Percentiles rank a stretch among this genome's conserved stretches.
These are phyloP conservation scores for Lochmaea crataegi DNA, from an alignment of 2,888 invertebrate species.

Conservation along the genomic window DNA sequence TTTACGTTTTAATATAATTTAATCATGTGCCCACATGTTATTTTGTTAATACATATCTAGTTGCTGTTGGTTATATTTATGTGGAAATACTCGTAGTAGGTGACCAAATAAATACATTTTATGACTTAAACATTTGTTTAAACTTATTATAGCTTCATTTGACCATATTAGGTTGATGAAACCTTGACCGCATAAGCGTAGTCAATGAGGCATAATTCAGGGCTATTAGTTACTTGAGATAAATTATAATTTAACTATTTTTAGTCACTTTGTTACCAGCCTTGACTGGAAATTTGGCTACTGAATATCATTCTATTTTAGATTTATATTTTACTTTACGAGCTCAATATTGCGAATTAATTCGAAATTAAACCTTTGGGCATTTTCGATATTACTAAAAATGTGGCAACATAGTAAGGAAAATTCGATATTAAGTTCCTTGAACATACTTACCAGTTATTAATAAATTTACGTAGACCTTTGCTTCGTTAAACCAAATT, in stretches of 20 bases:
- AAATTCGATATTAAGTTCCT: background rate
- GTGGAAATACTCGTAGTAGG: constrained; percentile 17
- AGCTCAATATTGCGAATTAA: background rate
- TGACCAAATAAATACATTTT: constrained; percentile 24
- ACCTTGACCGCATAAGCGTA: constrained; percentile 21
- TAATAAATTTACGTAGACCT: background rate
- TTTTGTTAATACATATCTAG: constrained; percentile 7
- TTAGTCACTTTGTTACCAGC: background rate
- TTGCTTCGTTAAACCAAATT: too few species aligned
- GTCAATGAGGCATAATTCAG: constrained; percentile 10
- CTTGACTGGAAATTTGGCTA: background rate
- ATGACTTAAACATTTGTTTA: constrained; percentile 13
- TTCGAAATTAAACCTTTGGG: background rate
- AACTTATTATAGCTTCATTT: constrained; percentile 16
- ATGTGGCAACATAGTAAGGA: background rate
- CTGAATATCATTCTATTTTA: background rate
- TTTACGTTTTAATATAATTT: constrained; percentile 7
- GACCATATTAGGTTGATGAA: constrained; percentile 19
- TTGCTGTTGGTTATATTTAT: constrained; percentile 7
- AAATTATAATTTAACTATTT: background rate
- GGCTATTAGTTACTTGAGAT: constrained; percentile 5
- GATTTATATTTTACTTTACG: background rate
- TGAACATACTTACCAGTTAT: background rate
- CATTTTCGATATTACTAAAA: background rate
- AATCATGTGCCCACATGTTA: constrained; percentile 31